Base-by-base conservation (phyloP, 1,140 invertebrate species). In the Heliothis subflexa region DNA sequence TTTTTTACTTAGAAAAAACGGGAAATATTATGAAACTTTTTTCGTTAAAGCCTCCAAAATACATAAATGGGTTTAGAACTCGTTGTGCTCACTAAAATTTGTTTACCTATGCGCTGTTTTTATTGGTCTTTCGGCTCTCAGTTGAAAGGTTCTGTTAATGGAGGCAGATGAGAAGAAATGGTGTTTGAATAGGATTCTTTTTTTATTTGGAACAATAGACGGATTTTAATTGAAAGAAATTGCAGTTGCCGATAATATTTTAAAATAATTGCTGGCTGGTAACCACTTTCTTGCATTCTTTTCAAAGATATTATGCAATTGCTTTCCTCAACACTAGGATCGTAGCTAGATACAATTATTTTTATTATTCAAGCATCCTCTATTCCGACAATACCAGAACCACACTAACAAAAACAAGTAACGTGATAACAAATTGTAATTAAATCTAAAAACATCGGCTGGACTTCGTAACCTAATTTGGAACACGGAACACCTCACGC, bases 21-120 rank as follows among this genome's bases (percentile, higher is more conserved):
- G 74, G 84, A 90, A 92, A 89, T 88, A 91, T 89, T 86, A 88
- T 84, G 79, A 84, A 92, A 91, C 88, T 91, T 91, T 91, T 91
- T 92, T 88, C 88, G 89, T 91, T 91, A 88, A 91, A 87, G 82
- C 79, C 83, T 86, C 86, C 81, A 83, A 90, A 85, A 88, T 86
- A 85, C 82, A 87, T 89, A 90, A 90, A 90, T 87, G 84, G 86
- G 85, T 89, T 91, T 89, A 82, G 80, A 86, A 85, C 81, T 82
- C 84, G 80, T 81, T 81, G 50, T 72, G 64, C 62, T 77, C 61
- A 81, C 80, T 80, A 78, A 77, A 82, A 82, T 82, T 81, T 82
- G 80, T 85, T 78, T 82, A 76, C 76, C 64, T 68, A 61, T 54
- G 50, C 49, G 76, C 62, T 82, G 74, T 72, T 83, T 78, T 80